phyloP scores from a whole-genome alignment of 2,888 invertebrate species.

The Napeogenes inachia region DNA sequence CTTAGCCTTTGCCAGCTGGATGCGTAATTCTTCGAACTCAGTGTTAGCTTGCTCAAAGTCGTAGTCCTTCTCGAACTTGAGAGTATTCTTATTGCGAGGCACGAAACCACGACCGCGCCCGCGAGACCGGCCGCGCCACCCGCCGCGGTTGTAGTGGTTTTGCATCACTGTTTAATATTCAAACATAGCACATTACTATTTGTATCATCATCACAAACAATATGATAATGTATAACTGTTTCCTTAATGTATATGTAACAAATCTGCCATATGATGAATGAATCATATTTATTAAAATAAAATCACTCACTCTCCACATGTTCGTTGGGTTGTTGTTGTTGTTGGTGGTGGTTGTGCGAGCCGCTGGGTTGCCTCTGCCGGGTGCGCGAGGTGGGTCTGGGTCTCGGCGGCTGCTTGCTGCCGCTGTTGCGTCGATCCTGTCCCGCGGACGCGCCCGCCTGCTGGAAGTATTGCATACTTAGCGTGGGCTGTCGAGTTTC shows the following conservation, averaged over 20 bases:
- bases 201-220: too few species aligned
- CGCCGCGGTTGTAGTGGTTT: constrained; percentile 72
- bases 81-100: constrained; percentile 80
- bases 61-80: constrained; percentile 97
- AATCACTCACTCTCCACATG: constrained; percentile 24
- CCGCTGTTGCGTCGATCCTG: constrained; percentile 46
- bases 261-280: too few species aligned
- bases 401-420: constrained; percentile 38
- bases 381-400: constrained; percentile 43
- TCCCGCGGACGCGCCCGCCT: constrained; percentile 62
- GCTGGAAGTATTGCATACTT: constrained; percentile 37
- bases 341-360: constrained; percentile 53
- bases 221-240: too few species aligned
- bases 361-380: constrained; percentile 47
- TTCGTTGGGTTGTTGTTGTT: constrained; percentile 53
- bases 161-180: constrained; percentile 40
- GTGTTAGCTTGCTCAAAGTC: constrained; percentile 99
- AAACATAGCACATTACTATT: too few species aligned
- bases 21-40: constrained; percentile 94
- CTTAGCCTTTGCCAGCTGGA: constrained; percentile 90
- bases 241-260: too few species aligned
- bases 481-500: neutral
- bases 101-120: constrained; percentile 69
- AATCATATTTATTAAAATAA: neutral
- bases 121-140: constrained; percentile 66